Conservation (phyloP, 2,113 vertebrate species). For the Nannospalax galili region DNA sequence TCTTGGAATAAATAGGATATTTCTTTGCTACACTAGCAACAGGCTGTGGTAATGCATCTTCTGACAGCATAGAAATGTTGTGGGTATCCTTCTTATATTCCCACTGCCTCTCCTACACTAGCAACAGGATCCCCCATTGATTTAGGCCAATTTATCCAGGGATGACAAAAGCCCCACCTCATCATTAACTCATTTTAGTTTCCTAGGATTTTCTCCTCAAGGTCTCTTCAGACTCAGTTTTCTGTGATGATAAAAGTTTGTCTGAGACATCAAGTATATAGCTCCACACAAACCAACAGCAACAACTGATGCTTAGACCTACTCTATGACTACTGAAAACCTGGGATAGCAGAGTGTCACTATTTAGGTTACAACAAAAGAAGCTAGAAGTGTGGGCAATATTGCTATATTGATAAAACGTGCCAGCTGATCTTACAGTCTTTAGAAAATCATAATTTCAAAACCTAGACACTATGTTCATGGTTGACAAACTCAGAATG, state of each 20-base stretch:
- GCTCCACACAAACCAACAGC: not conserved
- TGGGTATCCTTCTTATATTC: accelerated
- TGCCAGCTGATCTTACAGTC: accelerated
- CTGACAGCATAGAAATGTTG: not conserved
- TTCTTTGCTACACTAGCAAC: not conserved
- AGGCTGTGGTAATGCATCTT: not conserved
- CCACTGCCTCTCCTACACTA: accelerated
- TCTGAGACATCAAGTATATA: not conserved
- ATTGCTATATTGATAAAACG: accelerated
- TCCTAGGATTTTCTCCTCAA: not conserved
- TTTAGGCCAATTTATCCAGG: not conserved
- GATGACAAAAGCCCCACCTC: not conserved
- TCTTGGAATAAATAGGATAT: not conserved
- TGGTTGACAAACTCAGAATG: not conserved
- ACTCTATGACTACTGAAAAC: not conserved
- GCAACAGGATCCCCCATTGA: not conserved
- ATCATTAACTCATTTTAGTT: not conserved
- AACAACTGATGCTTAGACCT: accelerated
- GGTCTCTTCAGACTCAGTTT: not conserved
- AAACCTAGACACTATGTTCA: not conserved
- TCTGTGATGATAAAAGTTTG: not conserved
- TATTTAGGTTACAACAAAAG: not conserved
- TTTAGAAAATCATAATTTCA: not conserved
- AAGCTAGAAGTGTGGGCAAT: accelerated
- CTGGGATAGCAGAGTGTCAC: accelerated